Conservation (phyloP, 2,888 invertebrate species). For the Nomada hirtipes region DNA sequence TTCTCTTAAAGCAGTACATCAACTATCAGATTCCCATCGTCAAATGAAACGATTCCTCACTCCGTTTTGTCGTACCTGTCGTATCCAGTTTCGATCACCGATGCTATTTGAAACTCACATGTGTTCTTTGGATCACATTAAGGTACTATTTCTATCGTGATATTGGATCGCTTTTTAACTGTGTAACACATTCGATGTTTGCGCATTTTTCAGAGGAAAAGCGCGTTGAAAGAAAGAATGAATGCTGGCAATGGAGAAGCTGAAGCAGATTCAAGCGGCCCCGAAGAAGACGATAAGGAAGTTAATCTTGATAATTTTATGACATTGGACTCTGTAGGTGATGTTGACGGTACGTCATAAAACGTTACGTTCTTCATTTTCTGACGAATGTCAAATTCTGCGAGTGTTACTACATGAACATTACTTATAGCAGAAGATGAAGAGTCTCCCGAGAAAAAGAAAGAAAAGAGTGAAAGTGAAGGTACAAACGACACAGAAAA, state of each 20-base stretch:
- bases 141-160: conserved; percentile 85
- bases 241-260: conserved; percentile 86
- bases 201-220: conserved; percentile 85
- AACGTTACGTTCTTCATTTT: not conserved
- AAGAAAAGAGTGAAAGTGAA: conserved; percentile 83
- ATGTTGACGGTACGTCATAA: conserved; percentile 89
- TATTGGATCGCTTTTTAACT: conserved; percentile 21
- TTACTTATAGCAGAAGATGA: conserved; percentile 84
- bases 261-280: conserved; percentile 86
- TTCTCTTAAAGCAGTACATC: conserved; percentile 91
- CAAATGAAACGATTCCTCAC: conserved; percentile 94
- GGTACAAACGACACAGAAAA: conserved; percentile 82
- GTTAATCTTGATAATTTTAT: conserved; percentile 93
- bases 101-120: conserved; percentile 94
- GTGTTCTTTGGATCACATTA: conserved; percentile 92
- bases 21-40: conserved; percentile 91
- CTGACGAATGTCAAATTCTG: not conserved
- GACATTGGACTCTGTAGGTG: conserved; percentile 95
- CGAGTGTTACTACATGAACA: conserved; percentile 7
- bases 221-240: conserved; percentile 84
- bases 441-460: conserved; percentile 86
- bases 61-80: conserved; percentile 92
- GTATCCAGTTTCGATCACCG: conserved; percentile 91
- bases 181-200: not conserved
- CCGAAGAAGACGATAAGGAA: conserved; percentile 89